These are phyloP conservation scores for Coelopa pilipes DNA, from an alignment of 2,888 invertebrate genomes.

Conservation along the genomic window DNA sequence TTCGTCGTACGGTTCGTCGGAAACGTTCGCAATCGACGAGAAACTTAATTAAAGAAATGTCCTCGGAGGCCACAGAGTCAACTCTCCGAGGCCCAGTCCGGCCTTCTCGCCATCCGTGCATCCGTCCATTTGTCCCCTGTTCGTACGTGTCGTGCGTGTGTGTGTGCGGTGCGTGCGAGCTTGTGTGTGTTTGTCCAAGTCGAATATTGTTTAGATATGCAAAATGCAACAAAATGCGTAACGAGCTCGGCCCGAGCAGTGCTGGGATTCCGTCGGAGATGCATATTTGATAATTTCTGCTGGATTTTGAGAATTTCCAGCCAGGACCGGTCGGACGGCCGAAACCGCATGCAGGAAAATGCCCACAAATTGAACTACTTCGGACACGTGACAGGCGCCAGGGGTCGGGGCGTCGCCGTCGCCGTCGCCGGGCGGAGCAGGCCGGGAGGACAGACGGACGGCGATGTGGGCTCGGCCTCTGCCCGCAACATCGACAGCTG, in stretches of 20 bases:
- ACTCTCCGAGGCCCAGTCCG: neutral
- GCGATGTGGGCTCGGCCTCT: neutral
- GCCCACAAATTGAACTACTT: conserved; percentile 31
- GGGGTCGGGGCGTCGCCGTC: neutral
- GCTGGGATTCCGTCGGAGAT: conserved; percentile 12
- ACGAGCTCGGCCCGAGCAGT: neutral
- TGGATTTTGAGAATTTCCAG: conserved; percentile 26
- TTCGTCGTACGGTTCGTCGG: neutral
- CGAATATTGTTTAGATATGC: conserved; percentile 14
- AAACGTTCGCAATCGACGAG: conserved; percentile 2
- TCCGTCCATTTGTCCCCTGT: neutral
- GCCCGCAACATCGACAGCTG: conserved; percentile 25
- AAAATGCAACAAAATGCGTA: conserved; percentile 10
- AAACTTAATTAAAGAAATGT: conserved; percentile 26
- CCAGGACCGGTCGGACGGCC: conserved; percentile 15
- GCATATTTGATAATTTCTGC: conserved; percentile 31
- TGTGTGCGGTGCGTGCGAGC: too few species aligned
- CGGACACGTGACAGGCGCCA: conserved; percentile 26
- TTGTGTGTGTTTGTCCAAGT: too few species aligned
- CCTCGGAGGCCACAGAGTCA: neutral
- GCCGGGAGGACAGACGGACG: neutral
- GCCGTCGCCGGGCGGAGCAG: neutral
- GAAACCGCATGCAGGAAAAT: conserved; percentile 32
- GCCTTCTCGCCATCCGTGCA: neutral
- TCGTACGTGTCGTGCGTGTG: neutral